These are phyloP conservation scores for Drosophila kikkawai DNA, from an alignment of 1,140 invertebrate species.

Conservation along the genomic window DNA sequence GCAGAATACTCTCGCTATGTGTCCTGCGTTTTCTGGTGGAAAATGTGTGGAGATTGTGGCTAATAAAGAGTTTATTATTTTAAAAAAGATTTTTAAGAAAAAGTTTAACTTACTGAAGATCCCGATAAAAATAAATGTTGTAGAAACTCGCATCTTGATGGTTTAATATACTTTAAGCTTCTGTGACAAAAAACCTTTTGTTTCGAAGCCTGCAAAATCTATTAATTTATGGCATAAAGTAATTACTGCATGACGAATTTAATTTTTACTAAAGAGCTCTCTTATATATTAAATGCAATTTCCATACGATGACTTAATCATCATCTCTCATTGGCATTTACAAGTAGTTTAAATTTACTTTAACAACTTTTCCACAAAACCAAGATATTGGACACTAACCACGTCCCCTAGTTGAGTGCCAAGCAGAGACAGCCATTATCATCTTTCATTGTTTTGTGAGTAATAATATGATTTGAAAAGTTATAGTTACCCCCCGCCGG, in stretches of 20 bases:
- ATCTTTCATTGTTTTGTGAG: constrained; percentile 10
- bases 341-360: not conserved
- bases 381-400: not conserved
- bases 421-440: constrained; percentile 4
- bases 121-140: not conserved
- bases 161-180: not conserved
- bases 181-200: no score
- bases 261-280: not conserved
- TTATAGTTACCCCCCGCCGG: constrained; percentile 7
- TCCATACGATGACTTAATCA: not conserved
- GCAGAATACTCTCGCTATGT: no score
- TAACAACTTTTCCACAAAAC: not conserved
- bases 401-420: not conserved
- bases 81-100: no score
- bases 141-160: not conserved
- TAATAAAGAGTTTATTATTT: no score
- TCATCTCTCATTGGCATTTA: not conserved
- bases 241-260: not conserved
- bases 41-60: not conserved
- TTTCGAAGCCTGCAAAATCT: not conserved
- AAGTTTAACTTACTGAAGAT: not conserved
- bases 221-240: not conserved
- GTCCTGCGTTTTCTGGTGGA: not conserved
- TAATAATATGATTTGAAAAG: constrained; percentile 31
- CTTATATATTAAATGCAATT: not conserved